phyloP scores from a whole-genome alignment of 2,797 vertebrate species.

The Dendrocincla fuliginosa region DNA sequence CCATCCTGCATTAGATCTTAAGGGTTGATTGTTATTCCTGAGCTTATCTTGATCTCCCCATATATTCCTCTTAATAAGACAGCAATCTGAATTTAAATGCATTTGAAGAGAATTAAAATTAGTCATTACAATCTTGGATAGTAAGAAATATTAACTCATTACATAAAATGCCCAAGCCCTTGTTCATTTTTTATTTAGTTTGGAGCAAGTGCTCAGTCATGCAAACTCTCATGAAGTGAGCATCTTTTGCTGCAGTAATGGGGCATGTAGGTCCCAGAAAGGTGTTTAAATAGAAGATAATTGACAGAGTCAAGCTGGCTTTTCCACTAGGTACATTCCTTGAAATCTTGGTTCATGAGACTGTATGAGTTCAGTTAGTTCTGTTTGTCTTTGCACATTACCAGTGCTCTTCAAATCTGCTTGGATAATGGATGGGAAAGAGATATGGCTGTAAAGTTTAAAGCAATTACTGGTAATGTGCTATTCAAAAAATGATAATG shows the following conservation, averaged over 20 bases:
- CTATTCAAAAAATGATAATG: slow-evolving; percentile 26
- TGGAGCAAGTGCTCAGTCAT: not conserved
- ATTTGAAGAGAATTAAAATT: not conserved
- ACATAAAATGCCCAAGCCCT: not conserved
- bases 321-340: not conserved
- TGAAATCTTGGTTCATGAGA: not conserved
- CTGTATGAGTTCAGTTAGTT: not conserved
- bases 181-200: not conserved
- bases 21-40: not conserved
- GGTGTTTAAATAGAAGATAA: not conserved
- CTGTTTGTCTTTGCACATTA: not conserved
- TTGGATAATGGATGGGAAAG: not conserved
- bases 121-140: not conserved
- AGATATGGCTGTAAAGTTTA: slow-evolving; percentile 5
- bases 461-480: slow-evolving; percentile 4
- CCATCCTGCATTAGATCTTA: not conserved
- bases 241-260: not conserved
- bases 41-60: not conserved
- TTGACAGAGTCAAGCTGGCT: not conserved
- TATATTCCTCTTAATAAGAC: not conserved
- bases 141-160: not conserved
- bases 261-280: not conserved
- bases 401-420: not conserved
- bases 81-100: not conserved
- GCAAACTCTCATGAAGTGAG: not conserved